Evolutionary conservation across 2,888 invertebrate genomes (phyloP).

Genomic region (Eurois occulta): DNA sequence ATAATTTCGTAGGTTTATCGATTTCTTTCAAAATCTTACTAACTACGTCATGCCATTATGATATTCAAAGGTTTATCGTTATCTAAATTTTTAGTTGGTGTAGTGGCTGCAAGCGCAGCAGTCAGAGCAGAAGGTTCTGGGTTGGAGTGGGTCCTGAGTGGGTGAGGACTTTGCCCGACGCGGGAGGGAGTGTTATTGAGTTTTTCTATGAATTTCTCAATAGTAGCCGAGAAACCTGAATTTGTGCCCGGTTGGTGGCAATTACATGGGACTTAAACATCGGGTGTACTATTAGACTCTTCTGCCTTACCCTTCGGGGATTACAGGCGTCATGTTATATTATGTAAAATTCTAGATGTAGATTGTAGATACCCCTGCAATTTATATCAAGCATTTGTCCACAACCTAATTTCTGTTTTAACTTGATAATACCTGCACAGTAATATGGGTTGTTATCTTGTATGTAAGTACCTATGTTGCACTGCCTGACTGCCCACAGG

Average conservation of each 20-base stretch:
- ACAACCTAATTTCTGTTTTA: not conserved
- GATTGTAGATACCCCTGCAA: not conserved
- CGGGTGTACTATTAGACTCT: not conserved
- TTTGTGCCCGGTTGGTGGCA: no score
- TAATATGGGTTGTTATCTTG: conserved; percentile 4
- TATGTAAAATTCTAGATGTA: not conserved
- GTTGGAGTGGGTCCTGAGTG: no score
- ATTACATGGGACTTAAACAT: not conserved
- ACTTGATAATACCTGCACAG: not conserved
- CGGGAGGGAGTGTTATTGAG: no score
- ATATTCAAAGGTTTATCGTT: not conserved
- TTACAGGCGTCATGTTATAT: not conserved
- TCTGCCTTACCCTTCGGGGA: not conserved
- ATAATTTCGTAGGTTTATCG: not conserved
- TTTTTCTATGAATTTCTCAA: no score
- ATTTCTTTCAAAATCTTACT: not conserved
- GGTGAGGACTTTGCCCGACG: no score
- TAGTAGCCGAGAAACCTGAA: no score
- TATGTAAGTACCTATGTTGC: not conserved
- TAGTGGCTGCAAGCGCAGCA: not conserved
- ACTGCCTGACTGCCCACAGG: conserved; percentile 24
- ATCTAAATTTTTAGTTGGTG: not conserved
- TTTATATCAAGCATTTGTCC: not conserved
- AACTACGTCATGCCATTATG: not conserved
- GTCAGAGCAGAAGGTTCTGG: not conserved